Evolutionary conservation across 1,140 invertebrate genomes (phyloP), one percentile per base, ranked within the genome.

Genomic region (Bombyx mandarina): DNA sequence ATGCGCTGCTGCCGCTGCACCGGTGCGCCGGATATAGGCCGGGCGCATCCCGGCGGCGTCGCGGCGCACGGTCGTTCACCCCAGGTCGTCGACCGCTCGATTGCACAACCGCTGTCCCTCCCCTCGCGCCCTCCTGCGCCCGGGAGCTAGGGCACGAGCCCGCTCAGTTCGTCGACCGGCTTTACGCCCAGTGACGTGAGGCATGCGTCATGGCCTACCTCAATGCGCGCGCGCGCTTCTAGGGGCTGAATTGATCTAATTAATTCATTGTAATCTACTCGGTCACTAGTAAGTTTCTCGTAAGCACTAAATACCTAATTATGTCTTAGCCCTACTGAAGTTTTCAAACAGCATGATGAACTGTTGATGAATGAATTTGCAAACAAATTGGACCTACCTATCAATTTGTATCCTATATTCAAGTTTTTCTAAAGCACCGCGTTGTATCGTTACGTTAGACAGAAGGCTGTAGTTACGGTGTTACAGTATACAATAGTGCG

Each of bases 11-110:
- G 82, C 78, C 75, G 77, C 79, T 83, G 85, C 81, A 86, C 85
- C 83, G 82, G 78, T 83, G 79, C 75, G 77, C 80, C 79, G 79
- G 81, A 83, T 83, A 84, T 85, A 82, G 80, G 78, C 80, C 79
- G 81, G 84, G 82, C 82, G 79, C 81, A 84, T 87, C 81, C 80
- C 79, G 77, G 78, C 82, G 76, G 77, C 77, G 80, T 77, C 79
- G 73, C 79, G 74, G 75, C 71, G 76, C 70, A 73, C 72, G 79
- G 81, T 53, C 82, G 73, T 86, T 86, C 81, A 86, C 78, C 81
- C 79, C 80, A 69, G 80, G 81, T 85, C 85, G 74, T 63, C 79
- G 82, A 78, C 82, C 81, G 76, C 59, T 77, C 78, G 79, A 81
- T 86, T 86, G 81, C 82, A 83, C 82, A 83, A 84, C 71, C 65